These are phyloP conservation scores for Cylindroiulus punctatus DNA, from an alignment of 2,888 invertebrate genomes.

Conservation along the genomic window DNA sequence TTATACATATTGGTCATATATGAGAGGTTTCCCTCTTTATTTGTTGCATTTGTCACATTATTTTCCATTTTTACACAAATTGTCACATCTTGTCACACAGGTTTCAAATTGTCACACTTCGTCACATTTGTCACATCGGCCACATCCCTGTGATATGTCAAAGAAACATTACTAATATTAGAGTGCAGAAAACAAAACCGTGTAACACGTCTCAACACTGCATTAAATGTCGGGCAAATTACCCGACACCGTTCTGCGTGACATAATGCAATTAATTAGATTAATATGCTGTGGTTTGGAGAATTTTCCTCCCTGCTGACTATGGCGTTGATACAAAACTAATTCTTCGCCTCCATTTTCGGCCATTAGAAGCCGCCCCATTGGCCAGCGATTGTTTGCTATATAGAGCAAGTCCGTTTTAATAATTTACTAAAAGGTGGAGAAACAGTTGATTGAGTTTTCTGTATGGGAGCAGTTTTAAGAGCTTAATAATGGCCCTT, in stretches of 20 bases:
- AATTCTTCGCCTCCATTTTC: constrained; percentile 13
- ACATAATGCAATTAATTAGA: background rate
- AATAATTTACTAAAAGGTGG: constrained; percentile 29
- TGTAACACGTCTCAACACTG: background rate
- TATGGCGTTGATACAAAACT: background rate
- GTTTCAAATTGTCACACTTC: no score
- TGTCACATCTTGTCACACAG: no score
- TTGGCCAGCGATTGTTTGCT: constrained; percentile 11
- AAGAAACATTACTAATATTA: background rate
- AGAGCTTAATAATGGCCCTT: constrained; percentile 37
- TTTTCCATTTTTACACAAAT: no score
- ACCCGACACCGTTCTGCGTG: background rate
- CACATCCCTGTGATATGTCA: no score
- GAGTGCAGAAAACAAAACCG: background rate
- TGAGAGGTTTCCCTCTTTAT: no score
- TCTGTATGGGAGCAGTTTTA: constrained; percentile 36
- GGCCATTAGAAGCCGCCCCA: background rate
- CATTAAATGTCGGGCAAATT: background rate
- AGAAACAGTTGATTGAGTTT: constrained; percentile 34
- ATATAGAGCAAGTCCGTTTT: constrained; percentile 15
- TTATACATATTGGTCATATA: no score
- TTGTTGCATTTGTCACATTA: no score
- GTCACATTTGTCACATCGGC: no score
- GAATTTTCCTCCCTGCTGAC: background rate
- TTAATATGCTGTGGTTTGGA: background rate